A percentile compares a stretch with the other conserved stretches of the same genome.
These are phyloP conservation scores for Agapornis roseicollis DNA, from an alignment of 2,113 vertebrate genomes.

Conservation along the genomic window DNA sequence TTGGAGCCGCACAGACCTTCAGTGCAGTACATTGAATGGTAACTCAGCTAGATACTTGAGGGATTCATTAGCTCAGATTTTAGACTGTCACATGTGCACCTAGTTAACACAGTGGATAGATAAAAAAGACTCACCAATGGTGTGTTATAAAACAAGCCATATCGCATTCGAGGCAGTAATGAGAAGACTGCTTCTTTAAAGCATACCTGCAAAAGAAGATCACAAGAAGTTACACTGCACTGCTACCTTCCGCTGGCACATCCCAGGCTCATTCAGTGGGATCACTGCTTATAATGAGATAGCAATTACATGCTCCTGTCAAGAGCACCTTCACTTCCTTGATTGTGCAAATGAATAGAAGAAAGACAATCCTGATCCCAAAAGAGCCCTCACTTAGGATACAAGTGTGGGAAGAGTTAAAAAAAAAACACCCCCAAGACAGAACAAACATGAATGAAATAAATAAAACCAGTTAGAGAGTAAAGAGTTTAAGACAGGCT, in stretches of 20 bases:
- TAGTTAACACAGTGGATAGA: not conserved
- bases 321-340: not conserved
- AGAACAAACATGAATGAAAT: not conserved
- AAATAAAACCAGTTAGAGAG: not conserved
- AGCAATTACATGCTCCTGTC: not conserved
- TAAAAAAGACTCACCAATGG: constrained; percentile 84
- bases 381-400: not conserved
- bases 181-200: constrained; percentile 93
- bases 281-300: not conserved
- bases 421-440: not conserved
- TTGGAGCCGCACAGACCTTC: not conserved
- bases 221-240: not conserved
- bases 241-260: not conserved
- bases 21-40: too few relatives aligned
- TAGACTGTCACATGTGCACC: not conserved
- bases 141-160: constrained; percentile 96
- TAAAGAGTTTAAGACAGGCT: not conserved
- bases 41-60: not conserved
- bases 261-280: not conserved
- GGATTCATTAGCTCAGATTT: not conserved
- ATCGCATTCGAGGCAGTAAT: constrained; percentile 93
- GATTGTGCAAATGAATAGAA: not conserved
- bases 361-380: not conserved
- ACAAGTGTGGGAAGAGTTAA: not conserved
- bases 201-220: constrained; percentile 83